Conservation (phyloP, 2,888 invertebrate species). For the Scrobipalpa atriplicella region DNA sequence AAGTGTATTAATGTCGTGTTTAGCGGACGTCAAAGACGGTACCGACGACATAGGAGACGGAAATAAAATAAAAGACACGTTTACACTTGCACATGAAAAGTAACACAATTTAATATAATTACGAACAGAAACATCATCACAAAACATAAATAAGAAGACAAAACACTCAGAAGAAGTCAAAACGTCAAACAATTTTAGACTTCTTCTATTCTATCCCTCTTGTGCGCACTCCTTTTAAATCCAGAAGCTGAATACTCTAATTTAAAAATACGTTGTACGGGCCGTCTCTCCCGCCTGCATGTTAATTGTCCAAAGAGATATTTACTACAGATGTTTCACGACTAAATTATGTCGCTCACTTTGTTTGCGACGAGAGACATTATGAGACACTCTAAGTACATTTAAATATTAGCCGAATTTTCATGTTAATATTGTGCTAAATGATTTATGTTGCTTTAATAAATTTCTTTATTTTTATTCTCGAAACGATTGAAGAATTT, state of each 20-base stretch:
- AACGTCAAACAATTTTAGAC: conserved; percentile 1
- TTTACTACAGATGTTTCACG: conserved; percentile 76
- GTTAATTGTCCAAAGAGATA: conserved; percentile 79
- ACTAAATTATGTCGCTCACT: conserved; percentile 68
- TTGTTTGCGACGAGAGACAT: conserved; percentile 67
- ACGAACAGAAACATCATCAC: too few relatives aligned
- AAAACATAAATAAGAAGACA: not conserved
- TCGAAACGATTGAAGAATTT: not conserved
- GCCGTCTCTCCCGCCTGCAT: conserved; percentile 67
- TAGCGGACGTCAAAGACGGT: conserved; percentile 75
- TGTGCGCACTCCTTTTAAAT: conserved; percentile 42
- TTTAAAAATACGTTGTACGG: conserved; percentile 72
- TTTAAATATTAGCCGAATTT: conserved; percentile 30
- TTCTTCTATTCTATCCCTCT: conserved; percentile 19
- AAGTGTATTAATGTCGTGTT: conserved; percentile 80
- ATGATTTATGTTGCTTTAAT: not conserved
- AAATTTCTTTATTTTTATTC: not conserved
- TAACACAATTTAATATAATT: not conserved
- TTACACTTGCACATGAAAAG: not conserved
- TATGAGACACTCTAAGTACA: conserved; percentile 64
- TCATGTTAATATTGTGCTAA: not conserved
- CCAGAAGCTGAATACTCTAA: conserved; percentile 65
- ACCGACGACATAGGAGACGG: conserved; percentile 62
- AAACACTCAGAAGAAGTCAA: not conserved
- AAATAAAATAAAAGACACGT: conserved; percentile 58